Evolutionary conservation across 2,113 vertebrate species (phyloP).

Genomic region (Ophiodon elongatus): DNA sequence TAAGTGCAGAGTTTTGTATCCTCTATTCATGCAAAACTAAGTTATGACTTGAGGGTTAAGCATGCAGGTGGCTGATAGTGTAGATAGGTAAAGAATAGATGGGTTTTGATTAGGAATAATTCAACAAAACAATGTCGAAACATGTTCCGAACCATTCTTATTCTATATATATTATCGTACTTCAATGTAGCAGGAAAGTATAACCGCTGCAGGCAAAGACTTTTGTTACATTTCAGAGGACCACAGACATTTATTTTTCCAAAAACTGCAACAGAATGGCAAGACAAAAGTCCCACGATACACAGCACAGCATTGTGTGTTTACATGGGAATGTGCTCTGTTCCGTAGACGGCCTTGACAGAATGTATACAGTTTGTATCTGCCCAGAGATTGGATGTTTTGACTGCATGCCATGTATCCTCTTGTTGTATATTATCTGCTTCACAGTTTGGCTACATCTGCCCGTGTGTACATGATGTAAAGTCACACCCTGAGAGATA

Average conservation of each 20-base stretch:
- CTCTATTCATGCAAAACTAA: neutral
- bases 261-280: neutral
- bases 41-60: neutral
- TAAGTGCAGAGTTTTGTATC: constrained; percentile 1
- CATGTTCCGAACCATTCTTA: neutral
- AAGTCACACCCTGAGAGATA: neutral
- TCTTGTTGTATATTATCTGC: constrained; percentile 31
- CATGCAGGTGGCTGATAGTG: neutral
- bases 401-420: constrained; percentile 35
- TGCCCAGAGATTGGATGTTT: constrained; percentile 36
- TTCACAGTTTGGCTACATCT: constrained; percentile 10
- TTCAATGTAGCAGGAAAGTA: neutral
- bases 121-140: neutral
- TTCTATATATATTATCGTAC: neutral
- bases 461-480: neutral
- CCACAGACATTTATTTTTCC: neutral
- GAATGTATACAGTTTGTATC: constrained; percentile 50
- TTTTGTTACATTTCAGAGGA: neutral
- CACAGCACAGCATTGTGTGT: constrained; percentile 20
- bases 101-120: neutral
- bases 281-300: neutral
- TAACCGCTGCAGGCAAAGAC: neutral
- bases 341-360: constrained; percentile 43
- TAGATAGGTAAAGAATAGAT: neutral
- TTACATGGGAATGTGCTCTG: constrained; percentile 38